Percentiles rank a stretch among this genome's conserved stretches.
phyloP scores from a whole-genome alignment of 2,888 invertebrate species.

The Drosophila maculinotata region DNA sequence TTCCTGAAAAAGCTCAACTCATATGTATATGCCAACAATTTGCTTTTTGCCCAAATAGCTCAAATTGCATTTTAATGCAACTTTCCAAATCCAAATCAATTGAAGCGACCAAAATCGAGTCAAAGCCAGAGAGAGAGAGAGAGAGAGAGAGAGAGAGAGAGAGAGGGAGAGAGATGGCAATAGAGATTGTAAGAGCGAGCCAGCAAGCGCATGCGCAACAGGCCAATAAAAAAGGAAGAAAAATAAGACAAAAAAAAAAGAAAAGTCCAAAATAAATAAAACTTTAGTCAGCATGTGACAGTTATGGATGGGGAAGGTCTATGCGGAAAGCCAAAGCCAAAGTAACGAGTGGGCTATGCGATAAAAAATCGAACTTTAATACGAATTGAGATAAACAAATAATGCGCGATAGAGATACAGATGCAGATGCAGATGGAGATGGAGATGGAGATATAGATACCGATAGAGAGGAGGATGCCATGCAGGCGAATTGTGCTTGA shows the following conservation, averaged over 20 bases:
- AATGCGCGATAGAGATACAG: conserved; percentile 45
- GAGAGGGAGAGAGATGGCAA: conserved; percentile 26
- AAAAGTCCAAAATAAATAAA: conserved; percentile 60
- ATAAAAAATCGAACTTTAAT: conserved; percentile 79
- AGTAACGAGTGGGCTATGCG: conserved; percentile 66
- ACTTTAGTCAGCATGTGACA: conserved; percentile 70
- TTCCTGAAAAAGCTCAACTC: conserved; percentile 41
- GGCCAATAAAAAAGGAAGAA: conserved; percentile 6
- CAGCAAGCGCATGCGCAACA: conserved; percentile 21
- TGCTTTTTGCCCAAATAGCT: conserved; percentile 27
- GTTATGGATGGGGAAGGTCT: conserved; percentile 68
- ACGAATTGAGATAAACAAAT: conserved; percentile 73
- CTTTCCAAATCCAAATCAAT: conserved; percentile 81
- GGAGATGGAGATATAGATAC: conserved; percentile 16
- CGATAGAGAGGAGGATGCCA: conserved; percentile 3
- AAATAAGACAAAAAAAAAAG: conserved; percentile 32
- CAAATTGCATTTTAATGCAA: conserved; percentile 80
- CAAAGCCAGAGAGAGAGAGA: not conserved
- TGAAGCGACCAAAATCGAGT: conserved; percentile 24
- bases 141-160: not conserved
- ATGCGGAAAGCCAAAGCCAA: conserved; percentile 47
- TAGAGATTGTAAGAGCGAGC: conserved; percentile 20
- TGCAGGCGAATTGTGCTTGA: conserved; percentile 7
- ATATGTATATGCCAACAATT: conserved; percentile 42
- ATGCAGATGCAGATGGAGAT: conserved; percentile 6